Evolutionary conservation across 2,888 invertebrate species (phyloP).

Genomic region (Apodemia mormo): DNA sequence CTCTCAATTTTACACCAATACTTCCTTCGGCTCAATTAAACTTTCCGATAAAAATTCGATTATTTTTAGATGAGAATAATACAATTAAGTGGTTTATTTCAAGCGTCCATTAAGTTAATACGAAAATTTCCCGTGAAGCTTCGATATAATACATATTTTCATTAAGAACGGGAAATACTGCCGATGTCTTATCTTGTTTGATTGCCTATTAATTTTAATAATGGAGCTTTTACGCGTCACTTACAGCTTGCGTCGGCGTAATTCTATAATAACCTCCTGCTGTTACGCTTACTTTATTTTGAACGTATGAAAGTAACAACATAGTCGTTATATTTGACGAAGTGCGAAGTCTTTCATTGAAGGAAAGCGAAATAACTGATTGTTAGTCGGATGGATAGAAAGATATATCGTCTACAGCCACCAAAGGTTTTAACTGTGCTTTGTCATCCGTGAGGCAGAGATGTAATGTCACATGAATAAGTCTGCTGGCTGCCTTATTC

Average conservation of each 20-base stretch:
- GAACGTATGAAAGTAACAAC: neutral
- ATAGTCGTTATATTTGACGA: too few relatives aligned
- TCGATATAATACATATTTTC: neutral
- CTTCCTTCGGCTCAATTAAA: too few relatives aligned
- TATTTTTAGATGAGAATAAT: neutral
- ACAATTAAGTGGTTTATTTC: neutral
- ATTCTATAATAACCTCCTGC: neutral
- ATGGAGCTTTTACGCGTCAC: conserved; percentile 22
- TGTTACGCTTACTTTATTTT: neutral
- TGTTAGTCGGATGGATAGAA: too few relatives aligned
- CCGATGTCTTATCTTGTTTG: conserved; percentile 22
- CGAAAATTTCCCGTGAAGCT: neutral
- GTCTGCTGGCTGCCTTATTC: too few relatives aligned
- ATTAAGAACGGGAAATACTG: conserved; percentile 1
- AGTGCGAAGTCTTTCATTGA: too few relatives aligned
- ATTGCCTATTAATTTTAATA: conserved; percentile 25
- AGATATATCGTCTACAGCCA: too few relatives aligned
- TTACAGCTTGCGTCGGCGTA: conserved; percentile 16
- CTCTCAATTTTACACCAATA: too few relatives aligned
- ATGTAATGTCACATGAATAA: too few relatives aligned
- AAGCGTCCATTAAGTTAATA: neutral
- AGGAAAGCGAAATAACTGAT: too few relatives aligned
- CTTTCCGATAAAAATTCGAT: too few relatives aligned
- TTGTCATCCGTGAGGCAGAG: too few relatives aligned
- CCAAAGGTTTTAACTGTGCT: too few relatives aligned